Evolutionary conservation across 2,113 vertebrate genomes (phyloP).

Genomic region (Willisornis vidua): DNA sequence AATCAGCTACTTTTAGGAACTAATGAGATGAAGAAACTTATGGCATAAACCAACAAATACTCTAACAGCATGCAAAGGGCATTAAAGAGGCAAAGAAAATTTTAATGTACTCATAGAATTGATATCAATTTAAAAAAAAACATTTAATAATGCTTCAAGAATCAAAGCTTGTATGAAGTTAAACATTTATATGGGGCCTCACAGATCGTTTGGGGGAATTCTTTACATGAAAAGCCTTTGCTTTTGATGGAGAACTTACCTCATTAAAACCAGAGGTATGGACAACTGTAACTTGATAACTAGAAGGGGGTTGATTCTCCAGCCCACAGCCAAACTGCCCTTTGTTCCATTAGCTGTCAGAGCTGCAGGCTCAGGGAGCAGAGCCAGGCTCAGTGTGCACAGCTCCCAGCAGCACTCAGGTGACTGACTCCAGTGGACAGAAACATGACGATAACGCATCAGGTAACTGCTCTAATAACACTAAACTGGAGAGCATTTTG

Average conservation of each 20-base stretch:
- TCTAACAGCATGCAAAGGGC: neutral
- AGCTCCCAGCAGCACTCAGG: neutral
- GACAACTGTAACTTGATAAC: neutral
- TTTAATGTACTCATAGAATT: neutral
- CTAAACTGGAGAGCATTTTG: slow-evolving; percentile 14
- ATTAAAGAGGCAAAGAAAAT: neutral
- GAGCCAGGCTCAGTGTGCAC: neutral
- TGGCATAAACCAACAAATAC: neutral
- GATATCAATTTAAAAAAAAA: neutral
- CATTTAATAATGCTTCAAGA: neutral
- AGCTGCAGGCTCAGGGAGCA: neutral
- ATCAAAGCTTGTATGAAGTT: neutral
- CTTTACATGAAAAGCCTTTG: neutral
- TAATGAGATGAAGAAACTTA: neutral
- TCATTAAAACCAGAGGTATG: neutral
- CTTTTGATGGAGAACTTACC: neutral
- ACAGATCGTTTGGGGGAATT: neutral
- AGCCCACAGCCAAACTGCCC: neutral
- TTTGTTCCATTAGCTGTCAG: neutral
- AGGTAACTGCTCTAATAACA: neutral
- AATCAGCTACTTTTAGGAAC: neutral
- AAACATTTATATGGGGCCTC: neutral
- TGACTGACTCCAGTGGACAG: neutral
- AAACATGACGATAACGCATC: neutral
- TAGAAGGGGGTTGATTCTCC: neutral